Base-by-base conservation (phyloP, 2,113 vertebrate species). In the Callionymus lyra region DNA sequence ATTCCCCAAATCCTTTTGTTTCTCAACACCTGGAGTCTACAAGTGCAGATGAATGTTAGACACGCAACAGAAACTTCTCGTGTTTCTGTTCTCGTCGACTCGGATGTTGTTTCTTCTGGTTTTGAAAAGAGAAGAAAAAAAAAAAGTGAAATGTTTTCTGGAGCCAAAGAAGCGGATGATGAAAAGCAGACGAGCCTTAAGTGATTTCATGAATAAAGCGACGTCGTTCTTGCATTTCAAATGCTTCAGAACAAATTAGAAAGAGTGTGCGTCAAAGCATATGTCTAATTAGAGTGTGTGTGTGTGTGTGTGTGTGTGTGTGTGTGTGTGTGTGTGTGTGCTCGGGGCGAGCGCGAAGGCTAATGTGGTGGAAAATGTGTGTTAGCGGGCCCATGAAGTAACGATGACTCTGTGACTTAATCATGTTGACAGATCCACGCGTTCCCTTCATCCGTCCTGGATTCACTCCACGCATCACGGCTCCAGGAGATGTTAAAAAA, bases 331-430 rank as follows among this genome's bases (percentile, higher is more conserved):
- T 57, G 47, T 19, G 42, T 50, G 47, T 18, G 65, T 15, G 78
- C 82, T 76, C 34, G 9, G 41, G 81, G 84, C 79, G 52, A 76
- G 68, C 63, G 42, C 44, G 60, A 76, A 79, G 76, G 64, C 73
- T 85, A 86, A 85, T 79, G 79, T 52, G 39, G 59, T 72, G 81
- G 78, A 85, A 84, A 85, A 57, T 74, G 64, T 68, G 80, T 69
- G 61, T 74, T 40, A 73, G 47, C 34, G 61, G 56, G 63, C 47
- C 55, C 81, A 83, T 66, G 64, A 85, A 85, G 74, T 74, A 74
- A 57, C 72, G 57, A 77, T 77, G 76, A 76, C 79, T 78, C 56
- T 74, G 48, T 65, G 34, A 43, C 38, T 64, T 85, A 77, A 86
- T 60, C 68, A 81, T 68, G 56, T 72, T 78, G 71, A 72, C 34